Base-by-base conservation (phyloP, 2,797 vertebrate species). In the Dromococcyx pavoninus region DNA sequence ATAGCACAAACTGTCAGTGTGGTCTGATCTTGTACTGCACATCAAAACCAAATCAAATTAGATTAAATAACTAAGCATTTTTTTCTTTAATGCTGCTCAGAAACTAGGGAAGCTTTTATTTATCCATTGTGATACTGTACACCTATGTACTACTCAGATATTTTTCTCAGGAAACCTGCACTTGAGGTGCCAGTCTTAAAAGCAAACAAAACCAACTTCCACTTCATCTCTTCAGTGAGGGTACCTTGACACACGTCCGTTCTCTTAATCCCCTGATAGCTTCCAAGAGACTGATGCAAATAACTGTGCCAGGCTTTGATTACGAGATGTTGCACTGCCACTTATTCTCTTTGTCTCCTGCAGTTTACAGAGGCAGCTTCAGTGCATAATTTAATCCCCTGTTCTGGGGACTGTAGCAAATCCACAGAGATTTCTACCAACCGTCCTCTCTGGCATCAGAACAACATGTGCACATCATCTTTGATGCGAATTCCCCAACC, bases 401-500 rank as follows among this genome's bases (percentile, higher is more conserved):
- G 86, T 97, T 72, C 89, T 23, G 86, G 96, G 97, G 97, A 97
- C 97, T 93, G 96, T 37, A 76, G 96, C 51, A 89, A 96, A 92
- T 96, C 96, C 97, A 95, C 14, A 6, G 97, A 97, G 97, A 94
- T 91, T 95, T 92, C 91, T 88, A 92, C 93, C 92, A 87, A 76
- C 95, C 93, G 6, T 97, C 97, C 97, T 96, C 92, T 93, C 74
- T 69, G 93, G 97, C 97, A 96, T 96, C 94, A 97, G 95, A 97
- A 97, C 97, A 97, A 96, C 97, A 94, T 86, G 91, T 86, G 92
- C 57, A 39, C 41, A 4, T 85, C 13, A 21, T 51, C 97, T 98
- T 98, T 98, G 98, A 98, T 97, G 97, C 98, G 95, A 97, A 94
- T 97, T 97, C 98, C 98, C 96, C 96, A 96, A 96, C 96, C 93